These are phyloP conservation scores for Delia radicum DNA, from an alignment of 1,140 invertebrate species.

Conservation along the genomic window DNA sequence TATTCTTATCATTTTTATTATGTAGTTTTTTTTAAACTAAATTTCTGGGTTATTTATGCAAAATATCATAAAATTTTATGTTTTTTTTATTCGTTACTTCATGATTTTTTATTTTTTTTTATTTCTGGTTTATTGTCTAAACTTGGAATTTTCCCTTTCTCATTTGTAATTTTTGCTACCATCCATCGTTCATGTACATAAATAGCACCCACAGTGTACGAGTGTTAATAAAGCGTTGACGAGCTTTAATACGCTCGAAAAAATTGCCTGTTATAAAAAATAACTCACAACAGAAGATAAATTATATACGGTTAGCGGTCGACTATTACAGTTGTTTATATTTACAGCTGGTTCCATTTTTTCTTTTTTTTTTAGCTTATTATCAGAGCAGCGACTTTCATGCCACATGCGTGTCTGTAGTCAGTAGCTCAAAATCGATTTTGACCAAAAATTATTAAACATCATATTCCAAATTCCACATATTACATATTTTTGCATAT, in stretches of 20 bases:
- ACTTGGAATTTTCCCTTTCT: neutral
- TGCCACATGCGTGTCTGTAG: too few species aligned
- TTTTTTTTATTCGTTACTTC: neutral
- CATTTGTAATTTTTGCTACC: neutral
- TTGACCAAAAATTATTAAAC: too few species aligned
- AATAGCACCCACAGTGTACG: too few species aligned
- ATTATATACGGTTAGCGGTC: slow-evolving; percentile 6
- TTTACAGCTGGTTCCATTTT: slow-evolving; percentile 4
- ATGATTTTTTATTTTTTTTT: neutral
- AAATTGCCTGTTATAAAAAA: neutral
- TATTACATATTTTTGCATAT: too few species aligned
- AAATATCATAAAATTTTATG: neutral
- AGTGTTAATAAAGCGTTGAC: slow-evolving; percentile 19
- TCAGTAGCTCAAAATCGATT: too few species aligned
- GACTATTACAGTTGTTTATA: slow-evolving; percentile 10
- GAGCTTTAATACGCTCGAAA: neutral
- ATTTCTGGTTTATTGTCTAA: neutral
- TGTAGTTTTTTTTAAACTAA: neutral
- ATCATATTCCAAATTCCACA: too few species aligned
- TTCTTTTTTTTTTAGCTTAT: neutral
- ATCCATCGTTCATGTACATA: too few species aligned
- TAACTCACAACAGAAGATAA: neutral
- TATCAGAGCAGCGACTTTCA: too few species aligned
- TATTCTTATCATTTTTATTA: too few species aligned
- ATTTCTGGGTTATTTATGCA: neutral